Evolutionary conservation across 2,888 invertebrate genomes (phyloP).

Genomic region (Synergus gifuensis): DNA sequence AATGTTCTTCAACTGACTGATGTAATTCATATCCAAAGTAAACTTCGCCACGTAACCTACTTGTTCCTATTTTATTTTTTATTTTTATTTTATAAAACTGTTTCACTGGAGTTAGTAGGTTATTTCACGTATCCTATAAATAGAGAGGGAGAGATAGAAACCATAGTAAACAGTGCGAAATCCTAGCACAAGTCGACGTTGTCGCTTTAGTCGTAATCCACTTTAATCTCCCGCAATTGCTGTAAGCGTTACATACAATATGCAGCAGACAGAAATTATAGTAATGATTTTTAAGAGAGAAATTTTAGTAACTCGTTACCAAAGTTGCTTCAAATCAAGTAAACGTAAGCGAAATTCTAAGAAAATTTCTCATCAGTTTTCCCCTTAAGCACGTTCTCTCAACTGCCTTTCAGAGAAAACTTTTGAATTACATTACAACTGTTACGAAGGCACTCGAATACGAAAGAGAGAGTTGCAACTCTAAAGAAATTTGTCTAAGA

Average conservation of each 20-base stretch:
- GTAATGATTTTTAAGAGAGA: neutral
- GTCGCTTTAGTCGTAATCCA: constrained; percentile 18
- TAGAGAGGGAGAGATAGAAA: constrained; percentile 22
- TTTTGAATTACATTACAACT: constrained; percentile 12
- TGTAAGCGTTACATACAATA: constrained; percentile 10
- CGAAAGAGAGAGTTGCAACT: neutral
- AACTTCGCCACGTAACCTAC: neutral
- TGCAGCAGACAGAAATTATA: constrained; percentile 8
- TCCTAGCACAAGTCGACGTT: neutral
- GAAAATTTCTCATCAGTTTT: neutral
- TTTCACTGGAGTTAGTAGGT: neutral
- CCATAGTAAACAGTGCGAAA: neutral
- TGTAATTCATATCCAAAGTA: neutral
- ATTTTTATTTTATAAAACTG: constrained; percentile 2
- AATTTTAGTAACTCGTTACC: neutral
- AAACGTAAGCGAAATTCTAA: neutral
- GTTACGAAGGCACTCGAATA: neutral
- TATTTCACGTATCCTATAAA: constrained; percentile 1
- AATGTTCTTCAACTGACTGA: neutral
- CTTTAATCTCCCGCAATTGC: constrained; percentile 25
- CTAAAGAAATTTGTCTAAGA: neutral
- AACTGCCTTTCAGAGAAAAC: neutral
- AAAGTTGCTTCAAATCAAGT: neutral
- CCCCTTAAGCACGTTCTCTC: neutral
- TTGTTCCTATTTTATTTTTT: neutral